phyloP scores from a whole-genome alignment of 2,888 invertebrate genomes.

The Adelognathus sp. region DNA sequence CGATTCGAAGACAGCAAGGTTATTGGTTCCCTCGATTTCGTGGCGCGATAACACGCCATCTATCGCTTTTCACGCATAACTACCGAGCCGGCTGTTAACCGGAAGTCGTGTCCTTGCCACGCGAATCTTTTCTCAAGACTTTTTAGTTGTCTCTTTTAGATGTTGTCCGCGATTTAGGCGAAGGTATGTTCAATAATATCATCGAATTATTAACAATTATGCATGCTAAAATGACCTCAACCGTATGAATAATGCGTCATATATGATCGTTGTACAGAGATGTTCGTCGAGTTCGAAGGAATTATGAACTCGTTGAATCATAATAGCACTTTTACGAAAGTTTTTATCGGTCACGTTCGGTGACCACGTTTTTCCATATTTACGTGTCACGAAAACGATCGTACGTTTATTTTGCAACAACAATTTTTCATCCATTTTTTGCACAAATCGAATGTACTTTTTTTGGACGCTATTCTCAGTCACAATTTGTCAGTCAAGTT shows the following conservation, averaged over 20 bases:
- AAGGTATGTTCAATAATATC: constrained; percentile 66
- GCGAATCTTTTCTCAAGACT: constrained; percentile 24
- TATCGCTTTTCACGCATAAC: neutral
- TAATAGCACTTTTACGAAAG: constrained; percentile 7
- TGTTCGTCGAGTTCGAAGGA: neutral
- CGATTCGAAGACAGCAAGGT: too few relatives aligned
- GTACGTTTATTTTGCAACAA: neutral
- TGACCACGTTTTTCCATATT: constrained; percentile 30
- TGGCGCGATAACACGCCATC: neutral
- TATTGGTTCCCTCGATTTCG: too few relatives aligned
- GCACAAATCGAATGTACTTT: neutral
- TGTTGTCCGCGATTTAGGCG: constrained; percentile 65
- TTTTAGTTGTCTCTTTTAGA: constrained; percentile 65
- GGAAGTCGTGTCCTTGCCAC: neutral
- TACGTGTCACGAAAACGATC: neutral
- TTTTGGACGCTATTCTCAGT: neutral
- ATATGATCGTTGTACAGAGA: neutral
- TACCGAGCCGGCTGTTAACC: neutral
- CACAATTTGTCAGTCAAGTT: neutral
- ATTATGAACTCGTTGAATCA: neutral
- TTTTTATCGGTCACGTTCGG: neutral
- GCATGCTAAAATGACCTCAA: neutral
- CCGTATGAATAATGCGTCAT: constrained; percentile 6
- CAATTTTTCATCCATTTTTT: neutral
- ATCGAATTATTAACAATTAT: constrained; percentile 40